These are phyloP conservation scores for Diploscapter pachys DNA, from an alignment of 1,140 invertebrate species.

Conservation along the genomic window DNA sequence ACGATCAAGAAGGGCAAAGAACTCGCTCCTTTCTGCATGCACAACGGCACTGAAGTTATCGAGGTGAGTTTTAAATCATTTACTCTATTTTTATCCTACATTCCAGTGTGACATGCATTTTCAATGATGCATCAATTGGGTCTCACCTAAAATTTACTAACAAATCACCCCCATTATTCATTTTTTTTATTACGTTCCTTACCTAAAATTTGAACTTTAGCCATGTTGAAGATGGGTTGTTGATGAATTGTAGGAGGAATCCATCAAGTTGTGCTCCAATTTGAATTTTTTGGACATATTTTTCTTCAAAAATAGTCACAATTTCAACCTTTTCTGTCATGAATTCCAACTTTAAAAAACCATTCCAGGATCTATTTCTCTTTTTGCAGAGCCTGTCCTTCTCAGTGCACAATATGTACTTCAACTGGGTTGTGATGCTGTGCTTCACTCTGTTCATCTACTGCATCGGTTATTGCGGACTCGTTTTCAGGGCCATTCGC, in stretches of 20 bases:
- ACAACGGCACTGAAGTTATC: slow-evolving; percentile 13
- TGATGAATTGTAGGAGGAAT: slow-evolving; percentile 2
- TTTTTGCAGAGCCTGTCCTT: slow-evolving; percentile 19
- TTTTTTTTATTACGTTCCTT: too few relatives aligned
- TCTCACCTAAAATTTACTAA: too few relatives aligned
- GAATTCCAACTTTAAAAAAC: neutral
- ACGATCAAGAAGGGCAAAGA: neutral
- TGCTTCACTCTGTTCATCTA: slow-evolving; percentile 38
- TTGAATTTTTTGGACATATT: too few relatives aligned
- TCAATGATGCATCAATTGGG: too few relatives aligned
- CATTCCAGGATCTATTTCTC: slow-evolving; percentile 5
- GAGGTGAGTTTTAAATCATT: neutral
- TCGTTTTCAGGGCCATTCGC: slow-evolving; percentile 40
- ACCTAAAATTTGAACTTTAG: too few relatives aligned
- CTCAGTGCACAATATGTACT: slow-evolving; percentile 35
- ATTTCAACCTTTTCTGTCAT: neutral
- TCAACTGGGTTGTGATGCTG: slow-evolving; percentile 42
- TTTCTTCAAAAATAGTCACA: neutral
- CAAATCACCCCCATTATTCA: too few relatives aligned
- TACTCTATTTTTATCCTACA: neutral
- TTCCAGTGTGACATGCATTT: too few relatives aligned
- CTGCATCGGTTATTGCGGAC: slow-evolving; percentile 42
- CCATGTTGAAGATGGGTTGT: neutral
- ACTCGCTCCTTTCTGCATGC: slow-evolving; percentile 2
- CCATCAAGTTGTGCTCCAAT: slow-evolving; percentile 4